These are phyloP conservation scores for Syrphus vitripennis DNA, from an alignment of 2,888 invertebrate species.

Conservation along the genomic window DNA sequence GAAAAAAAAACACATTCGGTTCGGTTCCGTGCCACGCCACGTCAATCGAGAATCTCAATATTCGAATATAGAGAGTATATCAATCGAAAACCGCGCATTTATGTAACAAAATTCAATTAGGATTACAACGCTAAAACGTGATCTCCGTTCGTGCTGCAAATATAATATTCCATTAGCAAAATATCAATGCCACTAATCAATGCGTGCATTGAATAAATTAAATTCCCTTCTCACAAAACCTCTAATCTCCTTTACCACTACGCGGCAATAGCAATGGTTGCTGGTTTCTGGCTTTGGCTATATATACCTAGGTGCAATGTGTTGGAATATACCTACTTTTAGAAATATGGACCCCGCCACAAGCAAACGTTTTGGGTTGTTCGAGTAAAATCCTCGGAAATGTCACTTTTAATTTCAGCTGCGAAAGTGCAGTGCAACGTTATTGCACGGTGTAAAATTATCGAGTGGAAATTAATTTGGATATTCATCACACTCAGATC, in stretches of 20 bases:
- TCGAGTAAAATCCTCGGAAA: slow-evolving; percentile 34
- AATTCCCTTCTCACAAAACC: slow-evolving; percentile 30
- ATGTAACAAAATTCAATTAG: slow-evolving; percentile 67
- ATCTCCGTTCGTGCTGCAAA: slow-evolving; percentile 45
- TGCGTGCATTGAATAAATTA: slow-evolving; percentile 68
- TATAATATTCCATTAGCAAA: slow-evolving; percentile 69
- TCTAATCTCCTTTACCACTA: slow-evolving; percentile 58
- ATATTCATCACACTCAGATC: slow-evolving; percentile 59
- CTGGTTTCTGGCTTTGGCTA: neutral
- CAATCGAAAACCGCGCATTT: slow-evolving; percentile 24
- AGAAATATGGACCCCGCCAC: neutral
- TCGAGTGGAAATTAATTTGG: slow-evolving; percentile 64
- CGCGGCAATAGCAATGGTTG: neutral
- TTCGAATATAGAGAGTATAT: neutral
- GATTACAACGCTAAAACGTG: slow-evolving; percentile 64
- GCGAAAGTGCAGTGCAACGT: neutral
- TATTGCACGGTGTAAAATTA: slow-evolving; percentile 67
- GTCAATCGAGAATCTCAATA: slow-evolving; percentile 5
- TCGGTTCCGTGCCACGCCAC: neutral
- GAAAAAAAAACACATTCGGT: neutral
- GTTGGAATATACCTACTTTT: neutral
- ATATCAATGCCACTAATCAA: slow-evolving; percentile 68
- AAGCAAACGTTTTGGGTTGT: neutral
- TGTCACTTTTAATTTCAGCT: slow-evolving; percentile 66
- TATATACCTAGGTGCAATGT: neutral